Evolutionary conservation across 1,140 invertebrate species (phyloP).

Genomic region (Lithobius niger): DNA sequence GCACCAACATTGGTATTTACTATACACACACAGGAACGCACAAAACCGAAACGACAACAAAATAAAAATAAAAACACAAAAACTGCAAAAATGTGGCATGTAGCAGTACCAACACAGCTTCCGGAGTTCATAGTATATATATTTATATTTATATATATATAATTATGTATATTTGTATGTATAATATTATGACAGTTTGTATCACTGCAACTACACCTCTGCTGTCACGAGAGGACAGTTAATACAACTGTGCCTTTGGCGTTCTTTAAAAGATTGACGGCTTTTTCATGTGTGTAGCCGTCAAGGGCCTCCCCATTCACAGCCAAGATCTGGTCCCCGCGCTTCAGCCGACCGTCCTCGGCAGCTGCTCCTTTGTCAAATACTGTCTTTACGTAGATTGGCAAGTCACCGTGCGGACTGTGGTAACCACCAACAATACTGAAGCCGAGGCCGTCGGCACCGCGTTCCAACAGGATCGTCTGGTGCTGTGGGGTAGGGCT

Average conservation of each 20-base stretch:
- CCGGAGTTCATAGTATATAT: too few relatives aligned
- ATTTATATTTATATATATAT: too few relatives aligned
- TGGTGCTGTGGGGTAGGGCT: background rate
- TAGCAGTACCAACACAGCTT: too few relatives aligned
- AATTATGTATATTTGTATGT: too few relatives aligned
- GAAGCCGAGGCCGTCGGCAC: conserved; percentile 59
- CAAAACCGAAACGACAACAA: too few relatives aligned
- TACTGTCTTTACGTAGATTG: conserved; percentile 70
- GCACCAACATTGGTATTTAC: too few relatives aligned
- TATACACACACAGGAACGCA: too few relatives aligned
- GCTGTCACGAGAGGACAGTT: conserved; percentile 35
- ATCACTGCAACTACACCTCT: too few relatives aligned
- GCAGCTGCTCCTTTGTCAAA: conserved; percentile 59
- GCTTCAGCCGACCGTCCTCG: conserved; percentile 45
- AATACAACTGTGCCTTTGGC: conserved; percentile 41
- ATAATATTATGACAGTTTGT: too few relatives aligned
- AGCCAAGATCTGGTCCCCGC: conserved; percentile 44
- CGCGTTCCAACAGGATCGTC: conserved; percentile 49
- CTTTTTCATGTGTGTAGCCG: conserved; percentile 45
- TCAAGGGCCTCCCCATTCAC: conserved; percentile 40
- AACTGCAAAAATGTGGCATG: too few relatives aligned
- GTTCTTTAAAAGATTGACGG: conserved; percentile 43
- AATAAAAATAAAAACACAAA: too few relatives aligned
- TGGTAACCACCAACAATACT: conserved; percentile 65
- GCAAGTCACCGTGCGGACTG: conserved; percentile 58